Evolutionary conservation across 30 jellyfish, hydroid and myxozoan species (phyloP), one percentile per base, ranked within the genome.

Genomic region (Turritopsis rubra): DNA sequence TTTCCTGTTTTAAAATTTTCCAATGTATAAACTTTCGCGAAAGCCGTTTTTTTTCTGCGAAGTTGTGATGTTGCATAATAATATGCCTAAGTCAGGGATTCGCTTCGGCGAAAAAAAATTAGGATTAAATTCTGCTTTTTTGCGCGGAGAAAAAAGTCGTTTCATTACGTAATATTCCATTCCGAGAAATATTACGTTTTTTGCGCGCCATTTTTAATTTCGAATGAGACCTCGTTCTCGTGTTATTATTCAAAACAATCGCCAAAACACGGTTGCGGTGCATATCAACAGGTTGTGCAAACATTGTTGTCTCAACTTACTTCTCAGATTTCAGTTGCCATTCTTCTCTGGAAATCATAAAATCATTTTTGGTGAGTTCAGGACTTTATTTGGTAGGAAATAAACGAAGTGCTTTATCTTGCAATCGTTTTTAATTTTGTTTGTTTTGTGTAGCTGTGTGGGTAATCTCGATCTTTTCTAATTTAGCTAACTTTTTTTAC

Each of bases 221-320:
- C 30, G 77, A 1, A 41, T 41, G 60, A 41, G 30, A 27, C 77
- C 77, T 68, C 77, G 77, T 1, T 68, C 77, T 68, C 31, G 30
- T 68, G 77, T 68, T 68, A n/a, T 60, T 23, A 68, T 68, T 68
- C 77, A 68, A 23, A 68, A 68, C 77, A 68, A 68, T 41, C 60
- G 60, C 60, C 60, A 68, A 68, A 1, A n/a, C 30, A 68, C 30
- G 28, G 31, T 23, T n/a, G 77, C 77, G 77, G 28, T 68, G 31
- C 77, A 68, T n/a, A 68, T n/a, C 77, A 68, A 68, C 77, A 68
- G 77, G 31, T 68, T 68, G 7, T 68, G 77, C 77, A 68, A 68
- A 68, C 77, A 68, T 68, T 68, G 77, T 68, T 68, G 77, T 23
- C 77, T 68, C 77, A 68, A 27, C 77, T 68, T n/a, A 27, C 77